Percentiles rank a stretch among this genome's conserved stretches.
phyloP scores from a whole-genome alignment of 1,140 invertebrate species.

The Sitobion miscanthi region DNA sequence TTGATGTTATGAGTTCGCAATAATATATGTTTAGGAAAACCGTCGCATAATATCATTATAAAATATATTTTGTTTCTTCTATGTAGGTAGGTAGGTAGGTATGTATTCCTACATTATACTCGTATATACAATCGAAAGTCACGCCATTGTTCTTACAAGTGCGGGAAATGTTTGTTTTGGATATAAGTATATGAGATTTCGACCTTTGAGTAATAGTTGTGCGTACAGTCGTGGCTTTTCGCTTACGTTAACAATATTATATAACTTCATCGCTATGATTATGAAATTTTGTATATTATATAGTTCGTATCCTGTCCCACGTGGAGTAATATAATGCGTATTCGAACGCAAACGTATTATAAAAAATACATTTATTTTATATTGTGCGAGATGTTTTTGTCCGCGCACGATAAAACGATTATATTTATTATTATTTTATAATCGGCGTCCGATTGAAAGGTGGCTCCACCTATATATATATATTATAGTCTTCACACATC shows the following conservation, averaged over 20 bases:
- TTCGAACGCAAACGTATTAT: not conserved
- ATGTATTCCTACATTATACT: no score
- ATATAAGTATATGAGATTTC: not conserved
- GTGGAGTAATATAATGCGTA: not conserved
- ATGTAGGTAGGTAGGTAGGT: no score
- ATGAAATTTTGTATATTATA: not conserved
- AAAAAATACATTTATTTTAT: not conserved
- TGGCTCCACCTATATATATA: not conserved
- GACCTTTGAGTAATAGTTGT: not conserved
- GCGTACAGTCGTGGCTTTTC: not conserved
- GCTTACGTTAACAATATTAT: not conserved
- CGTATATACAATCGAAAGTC: no score
- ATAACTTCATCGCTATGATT: not conserved
- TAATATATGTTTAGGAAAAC: not conserved
- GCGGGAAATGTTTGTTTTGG: not conserved
- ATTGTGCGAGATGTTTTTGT: not conserved
- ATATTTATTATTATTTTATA: not conserved
- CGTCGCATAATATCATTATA: not conserved
- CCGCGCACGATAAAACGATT: not conserved
- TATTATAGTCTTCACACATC: not conserved
- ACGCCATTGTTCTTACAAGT: not conserved
- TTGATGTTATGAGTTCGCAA: not conserved
- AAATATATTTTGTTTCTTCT: not conserved
- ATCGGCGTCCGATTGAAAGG: not conserved
- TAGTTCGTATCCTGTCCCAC: no score